Conservation (phyloP, 2,888 invertebrate genomes). For the Sicus ferrugineus region DNA sequence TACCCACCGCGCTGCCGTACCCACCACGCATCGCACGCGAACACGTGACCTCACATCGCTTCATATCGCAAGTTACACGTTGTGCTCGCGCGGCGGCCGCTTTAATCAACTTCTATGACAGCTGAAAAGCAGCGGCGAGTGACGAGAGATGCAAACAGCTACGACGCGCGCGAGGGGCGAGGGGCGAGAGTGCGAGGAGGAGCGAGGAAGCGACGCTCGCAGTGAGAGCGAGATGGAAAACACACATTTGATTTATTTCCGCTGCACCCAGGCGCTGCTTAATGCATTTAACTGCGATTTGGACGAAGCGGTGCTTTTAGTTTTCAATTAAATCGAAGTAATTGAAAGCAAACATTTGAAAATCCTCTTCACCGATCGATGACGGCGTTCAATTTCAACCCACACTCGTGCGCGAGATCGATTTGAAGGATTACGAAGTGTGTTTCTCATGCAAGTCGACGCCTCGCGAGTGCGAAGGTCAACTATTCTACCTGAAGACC, state of each 20-base stretch:
- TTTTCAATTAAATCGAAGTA: not conserved
- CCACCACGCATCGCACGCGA: not conserved
- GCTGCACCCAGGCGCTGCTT: not conserved
- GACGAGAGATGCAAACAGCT: slow-evolving; percentile 52
- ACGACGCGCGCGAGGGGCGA: not conserved
- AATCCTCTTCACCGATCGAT: not conserved
- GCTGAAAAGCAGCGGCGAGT: slow-evolving; percentile 50
- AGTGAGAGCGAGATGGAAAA: slow-evolving; percentile 8
- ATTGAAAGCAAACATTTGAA: slow-evolving; percentile 11
- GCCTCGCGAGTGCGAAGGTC: no score
- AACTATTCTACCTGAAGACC: no score
- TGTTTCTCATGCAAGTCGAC: no score
- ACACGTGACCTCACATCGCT: slow-evolving; percentile 21
- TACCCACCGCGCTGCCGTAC: no score
- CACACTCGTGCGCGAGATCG: no score
- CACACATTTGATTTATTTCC: slow-evolving; percentile 32
- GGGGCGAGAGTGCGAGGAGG: not conserved
- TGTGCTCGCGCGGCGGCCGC: slow-evolving; percentile 47
- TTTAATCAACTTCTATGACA: slow-evolving; percentile 62
- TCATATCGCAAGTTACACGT: slow-evolving; percentile 9
- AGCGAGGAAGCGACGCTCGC: not conserved
- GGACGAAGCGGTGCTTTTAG: not conserved
- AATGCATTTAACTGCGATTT: slow-evolving; percentile 26
- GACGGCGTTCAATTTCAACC: not conserved
- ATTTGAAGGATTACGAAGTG: no score